Evolutionary conservation across 2,113 vertebrate species (phyloP), one percentile per base, ranked within the genome.

Genomic region (Silurus asotus): DNA sequence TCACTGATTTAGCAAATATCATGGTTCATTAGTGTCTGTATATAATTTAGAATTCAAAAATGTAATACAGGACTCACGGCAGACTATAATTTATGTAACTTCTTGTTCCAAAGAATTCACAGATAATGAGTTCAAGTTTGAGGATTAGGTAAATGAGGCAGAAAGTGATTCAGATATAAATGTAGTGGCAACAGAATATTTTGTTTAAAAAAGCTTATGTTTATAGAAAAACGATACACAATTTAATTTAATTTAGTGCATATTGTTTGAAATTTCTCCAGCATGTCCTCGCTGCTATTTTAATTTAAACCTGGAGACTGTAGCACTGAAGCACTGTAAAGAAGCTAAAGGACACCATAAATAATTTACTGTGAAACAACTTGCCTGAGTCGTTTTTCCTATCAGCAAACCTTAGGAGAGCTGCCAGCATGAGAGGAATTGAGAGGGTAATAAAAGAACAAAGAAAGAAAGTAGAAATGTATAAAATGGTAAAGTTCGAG

Each of bases 331-430:
- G 49, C 19, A 25, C 13, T 8, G 37, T 25, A 55, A 25, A 59
- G 37, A 81, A 81, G 28, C 55, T 51, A 78, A 83, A 87, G 86
- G 62, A 55, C 61, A 55, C 55, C 25, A 64, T 87, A 53, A 81
- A 77, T 87, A 83, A 77, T 83, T 83, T 20, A 82, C 51, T 14
- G 6, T 13, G 51, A 64, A 77, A 58, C 19, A 20, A 84, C 20
- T 64, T 8, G 53, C 53, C 56, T 45, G 56, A 56, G 37, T 19
- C 70, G 56, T 19, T 45, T 7, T 49, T 59, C 56, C 83, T 56
- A 74, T 81, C 59, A 28, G n/a, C 6, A 14, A 84, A 49, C 51
- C 28, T 5, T 5, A 74, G 82, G 53, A 64, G 77, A 61, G 69
- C 69, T 67, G 56, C 23, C 56, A 9, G 64, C 19, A 7, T 69